Conservation (phyloP, 2,113 vertebrate genomes). For the Neopipo cinnamomea region DNA sequence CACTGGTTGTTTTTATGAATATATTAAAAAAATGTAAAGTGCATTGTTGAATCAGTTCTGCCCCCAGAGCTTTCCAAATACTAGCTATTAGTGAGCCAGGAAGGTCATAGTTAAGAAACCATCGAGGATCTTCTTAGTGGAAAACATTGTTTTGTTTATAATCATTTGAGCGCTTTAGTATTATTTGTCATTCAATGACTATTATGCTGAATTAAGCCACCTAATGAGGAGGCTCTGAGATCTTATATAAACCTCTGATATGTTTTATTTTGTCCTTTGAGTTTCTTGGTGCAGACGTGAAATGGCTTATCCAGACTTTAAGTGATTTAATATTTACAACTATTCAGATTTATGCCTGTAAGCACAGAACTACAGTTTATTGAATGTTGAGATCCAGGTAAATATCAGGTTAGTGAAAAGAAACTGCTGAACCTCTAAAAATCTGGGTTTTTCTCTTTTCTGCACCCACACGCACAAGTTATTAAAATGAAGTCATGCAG, state of each 20-base stretch:
- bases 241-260: neutral
- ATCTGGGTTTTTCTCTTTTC: neutral
- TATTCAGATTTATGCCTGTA: slow-evolving; percentile 21
- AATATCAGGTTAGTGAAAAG: slow-evolving; percentile 65
- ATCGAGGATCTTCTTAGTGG: neutral
- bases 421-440: neutral
- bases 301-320: slow-evolving; percentile 66
- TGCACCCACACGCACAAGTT: neutral
- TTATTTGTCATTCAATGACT: neutral
- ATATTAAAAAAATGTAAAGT: neutral
- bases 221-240: neutral
- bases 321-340: slow-evolving; percentile 54
- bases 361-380: slow-evolving; percentile 64
- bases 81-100: neutral
- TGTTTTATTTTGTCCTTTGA: neutral
- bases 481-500: slow-evolving; percentile 4
- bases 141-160: neutral
- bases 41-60: neutral
- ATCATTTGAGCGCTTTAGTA: neutral
- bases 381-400: slow-evolving; percentile 63
- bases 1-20: neutral
- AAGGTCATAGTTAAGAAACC: neutral
- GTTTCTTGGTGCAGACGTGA: slow-evolving; percentile 43
- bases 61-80: neutral
- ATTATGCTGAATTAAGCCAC: neutral